Base-by-base conservation (phyloP, 2,888 invertebrate genomes). In the Pristionchus arcanus region DNA sequence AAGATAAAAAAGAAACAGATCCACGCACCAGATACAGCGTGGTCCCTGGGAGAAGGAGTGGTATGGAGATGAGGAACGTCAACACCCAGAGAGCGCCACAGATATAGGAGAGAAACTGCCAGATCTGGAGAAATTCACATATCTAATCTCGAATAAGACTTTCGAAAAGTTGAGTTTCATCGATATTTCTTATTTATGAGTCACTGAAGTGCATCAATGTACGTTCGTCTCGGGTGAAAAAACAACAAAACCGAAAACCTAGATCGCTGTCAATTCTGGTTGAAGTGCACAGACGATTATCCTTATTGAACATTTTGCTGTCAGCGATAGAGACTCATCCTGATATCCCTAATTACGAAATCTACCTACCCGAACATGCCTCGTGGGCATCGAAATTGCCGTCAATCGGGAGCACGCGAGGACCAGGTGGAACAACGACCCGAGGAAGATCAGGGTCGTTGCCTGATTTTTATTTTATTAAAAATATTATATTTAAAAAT, bases 401-500 rank as follows among this genome's bases (percentile, higher is more conserved):
- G 84, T 59, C 34, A 59, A 21, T 13, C 84, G 59, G 9, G 55
- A 34, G 34, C 34, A 55, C 25, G 59, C 84, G 9, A 85, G 59
- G 7, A 85, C 84, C 21, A 85, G 84, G 34, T 85, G 84, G 16
- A 85, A 25, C 13, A 34, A 0, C 19, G 59, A 34, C 0, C 84
- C 84, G 25, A 85, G 21, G 11, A 31, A 21, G 21, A 85, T 25
- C 21, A 85, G 28, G 21, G 59, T 59, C 31, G 84, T 84, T 2
- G 84, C 55, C 84, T 84, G 55, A 63, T 66, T 28, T 9, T 59
- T 3, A 68, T 68, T 68, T n/a, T n/a, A n/a, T n/a, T n/a, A n/a
- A n/a, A n/a, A n/a, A n/a, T n/a, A n/a, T n/a, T n/a, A n/a, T n/a
- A n/a, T n/a, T n/a, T n/a, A n/a, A n/a, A n/a, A n/a, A n/a, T n/a